These are phyloP conservation scores for Sarcophaga variegata DNA, from an alignment of 2,888 invertebrate species.

Conservation along the genomic window DNA sequence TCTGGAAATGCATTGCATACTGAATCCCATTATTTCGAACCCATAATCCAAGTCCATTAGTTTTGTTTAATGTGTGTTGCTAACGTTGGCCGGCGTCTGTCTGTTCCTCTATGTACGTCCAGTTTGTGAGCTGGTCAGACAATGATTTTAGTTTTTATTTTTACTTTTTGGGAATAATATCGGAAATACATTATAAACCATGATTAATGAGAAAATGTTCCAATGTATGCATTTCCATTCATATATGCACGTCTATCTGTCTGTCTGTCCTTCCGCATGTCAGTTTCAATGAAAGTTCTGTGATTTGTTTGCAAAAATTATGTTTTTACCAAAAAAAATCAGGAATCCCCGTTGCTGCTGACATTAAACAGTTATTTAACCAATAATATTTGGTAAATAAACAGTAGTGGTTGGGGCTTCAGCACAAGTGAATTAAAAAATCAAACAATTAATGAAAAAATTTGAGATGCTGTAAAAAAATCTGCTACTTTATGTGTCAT, in stretches of 20 bases:
- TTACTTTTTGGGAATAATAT: constrained; percentile 27
- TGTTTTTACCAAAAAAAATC: background rate
- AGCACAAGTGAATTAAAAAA: background rate
- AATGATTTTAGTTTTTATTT: constrained; percentile 14
- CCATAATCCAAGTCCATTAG: background rate
- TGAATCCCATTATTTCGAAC: no score
- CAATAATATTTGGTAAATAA: constrained; percentile 24
- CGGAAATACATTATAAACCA: constrained; percentile 68
- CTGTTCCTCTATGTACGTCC: background rate
- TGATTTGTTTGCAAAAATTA: background rate
- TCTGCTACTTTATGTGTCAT: no score
- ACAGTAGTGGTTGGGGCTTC: background rate
- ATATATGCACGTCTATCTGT: constrained; percentile 25
- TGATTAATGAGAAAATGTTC: constrained; percentile 64
- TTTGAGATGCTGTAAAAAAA: no score
- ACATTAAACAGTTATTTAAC: constrained; percentile 53
- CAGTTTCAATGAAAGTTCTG: constrained; percentile 18
- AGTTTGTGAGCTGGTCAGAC: background rate
- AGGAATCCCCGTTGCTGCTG: constrained; percentile 35
- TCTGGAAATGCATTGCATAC: no score
- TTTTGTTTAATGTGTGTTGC: background rate
- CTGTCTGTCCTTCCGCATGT: background rate
- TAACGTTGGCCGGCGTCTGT: background rate
- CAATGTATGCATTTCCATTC: constrained; percentile 36
- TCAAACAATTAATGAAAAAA: no score